Evolutionary conservation across 2,113 vertebrate genomes (phyloP).

Genomic region (Lepus europaeus): DNA sequence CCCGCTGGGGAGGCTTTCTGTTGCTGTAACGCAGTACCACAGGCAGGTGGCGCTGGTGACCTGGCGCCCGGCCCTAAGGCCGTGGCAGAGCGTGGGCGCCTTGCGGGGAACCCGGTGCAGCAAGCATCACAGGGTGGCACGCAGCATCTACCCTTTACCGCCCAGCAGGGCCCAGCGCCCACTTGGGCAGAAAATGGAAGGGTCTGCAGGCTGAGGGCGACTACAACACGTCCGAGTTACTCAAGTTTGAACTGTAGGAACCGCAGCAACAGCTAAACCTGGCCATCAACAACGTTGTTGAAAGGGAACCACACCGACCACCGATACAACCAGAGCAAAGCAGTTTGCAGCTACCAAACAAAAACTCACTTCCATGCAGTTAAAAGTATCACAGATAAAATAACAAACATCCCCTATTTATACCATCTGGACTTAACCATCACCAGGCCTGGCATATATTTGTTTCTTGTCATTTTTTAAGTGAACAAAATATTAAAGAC

Average conservation of each 20-base stretch:
- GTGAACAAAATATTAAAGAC: background rate
- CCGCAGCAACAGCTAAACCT: background rate
- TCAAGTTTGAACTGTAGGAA: background rate
- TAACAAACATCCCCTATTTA: background rate
- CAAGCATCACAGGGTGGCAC: too few relatives aligned
- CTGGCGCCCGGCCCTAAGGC: background rate
- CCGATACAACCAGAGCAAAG: background rate
- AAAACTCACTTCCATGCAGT: background rate
- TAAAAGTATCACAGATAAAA: background rate
- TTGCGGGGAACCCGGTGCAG: too few relatives aligned
- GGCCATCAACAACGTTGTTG: background rate
- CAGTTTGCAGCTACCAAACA: background rate
- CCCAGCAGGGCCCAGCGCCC: background rate
- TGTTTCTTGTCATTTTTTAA: constrained; percentile 12
- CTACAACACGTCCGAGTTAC: background rate
- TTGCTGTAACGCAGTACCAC: background rate
- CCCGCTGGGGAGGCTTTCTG: background rate
- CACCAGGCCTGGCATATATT: background rate
- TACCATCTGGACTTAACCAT: background rate
- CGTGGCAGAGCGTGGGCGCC: too few relatives aligned
- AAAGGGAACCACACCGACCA: background rate
- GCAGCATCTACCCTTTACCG: background rate
- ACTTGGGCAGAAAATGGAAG: background rate
- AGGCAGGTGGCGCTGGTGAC: background rate
- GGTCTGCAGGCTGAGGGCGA: background rate